A percentile compares a stretch with the other conserved stretches of the same genome.
phyloP scores from a whole-genome alignment of 1,140 invertebrate genomes.

The Ceratoteleas bidentatus region DNA sequence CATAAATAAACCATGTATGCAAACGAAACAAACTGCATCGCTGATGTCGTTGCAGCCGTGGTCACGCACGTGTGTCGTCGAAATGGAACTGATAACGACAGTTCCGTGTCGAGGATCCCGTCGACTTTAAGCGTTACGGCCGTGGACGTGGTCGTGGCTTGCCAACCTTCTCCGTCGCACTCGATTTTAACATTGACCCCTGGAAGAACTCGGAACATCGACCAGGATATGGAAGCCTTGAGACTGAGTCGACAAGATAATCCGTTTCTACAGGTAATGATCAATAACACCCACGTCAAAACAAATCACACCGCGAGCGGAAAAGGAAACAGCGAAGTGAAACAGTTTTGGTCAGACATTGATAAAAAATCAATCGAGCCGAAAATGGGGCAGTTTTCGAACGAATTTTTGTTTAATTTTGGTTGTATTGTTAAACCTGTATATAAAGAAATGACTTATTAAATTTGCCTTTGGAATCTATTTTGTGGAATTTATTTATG shows the following conservation, averaged over 20 bases:
- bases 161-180: constrained; percentile 81
- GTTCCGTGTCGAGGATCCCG: constrained; percentile 78
- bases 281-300: constrained; percentile 33
- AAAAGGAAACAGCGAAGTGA: too few species aligned
- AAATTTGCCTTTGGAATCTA: too few species aligned
- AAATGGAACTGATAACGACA: constrained; percentile 70
- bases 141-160: constrained; percentile 79
- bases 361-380: too few species aligned
- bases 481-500: too few species aligned
- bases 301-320: too few species aligned
- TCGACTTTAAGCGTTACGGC: constrained; percentile 81
- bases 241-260: constrained; percentile 90
- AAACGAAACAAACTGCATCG: too few species aligned
- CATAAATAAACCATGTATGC: too few species aligned
- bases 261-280: constrained; percentile 87
- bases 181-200: constrained; percentile 87
- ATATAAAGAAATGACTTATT: too few species aligned
- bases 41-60: constrained; percentile 55
- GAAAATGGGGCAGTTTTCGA: too few species aligned
- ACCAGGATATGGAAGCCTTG: constrained; percentile 91
- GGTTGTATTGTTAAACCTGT: too few species aligned
- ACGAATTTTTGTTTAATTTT: too few species aligned
- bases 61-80: constrained; percentile 72
- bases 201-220: constrained; percentile 88
- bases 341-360: too few species aligned